These are phyloP conservation scores for Silurus asotus DNA, from an alignment of 2,113 vertebrate genomes.

Conservation along the genomic window DNA sequence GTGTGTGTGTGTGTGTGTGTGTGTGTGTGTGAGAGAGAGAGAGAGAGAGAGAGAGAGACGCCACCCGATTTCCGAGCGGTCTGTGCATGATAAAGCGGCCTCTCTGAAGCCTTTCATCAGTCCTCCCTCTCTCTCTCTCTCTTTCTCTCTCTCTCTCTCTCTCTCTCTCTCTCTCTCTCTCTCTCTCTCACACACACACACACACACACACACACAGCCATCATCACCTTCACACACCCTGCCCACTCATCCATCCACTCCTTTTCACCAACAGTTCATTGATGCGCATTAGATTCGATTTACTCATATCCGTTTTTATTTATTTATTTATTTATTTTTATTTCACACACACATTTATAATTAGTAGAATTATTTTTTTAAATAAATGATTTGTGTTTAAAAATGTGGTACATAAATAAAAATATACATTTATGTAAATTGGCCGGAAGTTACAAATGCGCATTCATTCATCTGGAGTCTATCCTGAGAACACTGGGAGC, in stretches of 20 bases:
- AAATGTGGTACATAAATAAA: too few species aligned
- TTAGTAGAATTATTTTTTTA: too few species aligned
- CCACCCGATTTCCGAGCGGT: conserved; percentile 60
- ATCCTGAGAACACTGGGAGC: not conserved
- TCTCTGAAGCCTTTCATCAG: conserved; percentile 57
- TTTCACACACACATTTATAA: not conserved
- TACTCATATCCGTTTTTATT: not conserved
- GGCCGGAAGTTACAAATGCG: not conserved
- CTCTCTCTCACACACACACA: not conserved
- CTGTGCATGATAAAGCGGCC: conserved; percentile 63
- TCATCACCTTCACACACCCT: conserved; percentile 45
- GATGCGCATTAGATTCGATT: not conserved
- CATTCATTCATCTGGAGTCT: not conserved
- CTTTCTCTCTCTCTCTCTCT: not conserved
- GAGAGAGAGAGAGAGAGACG: conserved; percentile 47
- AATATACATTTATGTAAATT: too few species aligned
- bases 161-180: conserved; percentile 17
- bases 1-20: not conserved
- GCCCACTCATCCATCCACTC: not conserved
- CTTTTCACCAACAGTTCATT: not conserved
- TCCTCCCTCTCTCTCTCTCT: conserved; percentile 19
- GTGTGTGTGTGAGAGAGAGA: conserved; percentile 12
- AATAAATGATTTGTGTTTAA: too few species aligned
- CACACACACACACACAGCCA: conserved; percentile 45
- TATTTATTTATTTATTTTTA: not conserved